These are phyloP conservation scores for Nycticryphes semicollaris DNA, from an alignment of 2,113 vertebrate species.

Conservation along the genomic window DNA sequence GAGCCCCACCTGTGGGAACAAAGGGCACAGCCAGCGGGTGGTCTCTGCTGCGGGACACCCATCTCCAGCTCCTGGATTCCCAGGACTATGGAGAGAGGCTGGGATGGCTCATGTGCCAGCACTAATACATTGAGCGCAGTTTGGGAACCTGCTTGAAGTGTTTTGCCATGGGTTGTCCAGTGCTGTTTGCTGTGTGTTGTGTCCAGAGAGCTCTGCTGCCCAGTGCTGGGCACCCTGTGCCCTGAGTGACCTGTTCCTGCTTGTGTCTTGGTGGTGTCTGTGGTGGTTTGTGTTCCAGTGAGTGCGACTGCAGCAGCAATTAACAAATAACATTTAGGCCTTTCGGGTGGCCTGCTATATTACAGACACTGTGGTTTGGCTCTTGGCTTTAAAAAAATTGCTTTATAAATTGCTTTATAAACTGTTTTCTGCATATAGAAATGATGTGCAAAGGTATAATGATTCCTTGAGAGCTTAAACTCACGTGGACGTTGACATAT, in stretches of 20 bases:
- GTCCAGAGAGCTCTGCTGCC: neutral
- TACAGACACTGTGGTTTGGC: neutral
- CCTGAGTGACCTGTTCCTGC: accelerated
- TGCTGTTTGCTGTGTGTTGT: neutral
- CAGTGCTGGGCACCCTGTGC: accelerated
- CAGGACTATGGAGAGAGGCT: neutral
- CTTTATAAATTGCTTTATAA: neutral
- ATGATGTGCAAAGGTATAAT: neutral
- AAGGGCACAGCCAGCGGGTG: accelerated
- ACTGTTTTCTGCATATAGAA: neutral
- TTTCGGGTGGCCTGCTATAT: neutral
- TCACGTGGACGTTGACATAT: accelerated
- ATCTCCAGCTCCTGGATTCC: neutral
- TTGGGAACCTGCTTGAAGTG: neutral
- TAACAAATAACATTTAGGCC: neutral
- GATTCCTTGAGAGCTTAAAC: accelerated
- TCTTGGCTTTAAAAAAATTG: neutral
- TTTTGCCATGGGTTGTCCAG: accelerated
- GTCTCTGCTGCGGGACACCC: accelerated
- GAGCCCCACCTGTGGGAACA: accelerated
- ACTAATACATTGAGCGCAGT: accelerated
- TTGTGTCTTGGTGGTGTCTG: neutral
- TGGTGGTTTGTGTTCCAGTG: neutral
- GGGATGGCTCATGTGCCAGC: neutral
- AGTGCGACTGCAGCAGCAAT: neutral